phyloP scores from a whole-genome alignment of 1,140 invertebrate genomes.

The Micrasema longulum region DNA sequence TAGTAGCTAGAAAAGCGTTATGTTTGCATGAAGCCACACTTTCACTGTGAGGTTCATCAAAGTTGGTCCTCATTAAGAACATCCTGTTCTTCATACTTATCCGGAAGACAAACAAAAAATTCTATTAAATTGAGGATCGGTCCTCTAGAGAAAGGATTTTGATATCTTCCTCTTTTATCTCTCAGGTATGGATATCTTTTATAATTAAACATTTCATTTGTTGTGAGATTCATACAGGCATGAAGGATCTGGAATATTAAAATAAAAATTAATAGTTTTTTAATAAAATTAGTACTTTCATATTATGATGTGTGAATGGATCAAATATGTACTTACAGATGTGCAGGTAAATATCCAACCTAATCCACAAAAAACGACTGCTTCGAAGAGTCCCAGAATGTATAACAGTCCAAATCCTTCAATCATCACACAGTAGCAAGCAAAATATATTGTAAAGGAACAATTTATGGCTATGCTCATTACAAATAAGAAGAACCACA shows the following conservation, averaged over 20 bases:
- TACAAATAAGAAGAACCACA: conserved; percentile 93
- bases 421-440: conserved; percentile 86
- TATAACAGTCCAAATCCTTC: conserved; percentile 88
- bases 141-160: conserved; percentile 90
- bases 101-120: conserved; percentile 87
- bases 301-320: no score
- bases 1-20: conserved; percentile 8
- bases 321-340: conserved; percentile 75
- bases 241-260: conserved; percentile 78
- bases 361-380: conserved; percentile 84
- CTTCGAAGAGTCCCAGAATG: conserved; percentile 83
- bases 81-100: conserved; percentile 79
- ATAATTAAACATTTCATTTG: conserved; percentile 94
- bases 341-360: conserved; percentile 90
- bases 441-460: conserved; percentile 88
- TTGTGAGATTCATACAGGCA: conserved; percentile 91
- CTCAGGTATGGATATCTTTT: conserved; percentile 90
- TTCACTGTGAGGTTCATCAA: conserved; percentile 62
- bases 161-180: conserved; percentile 87
- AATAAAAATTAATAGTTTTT: no score
- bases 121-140: conserved; percentile 88
- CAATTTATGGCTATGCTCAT: conserved; percentile 88
- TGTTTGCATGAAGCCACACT: neutral
- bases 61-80: conserved; percentile 76
- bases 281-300: no score